Base-by-base conservation (phyloP, 1,140 invertebrate species). In the Lasioglossum albipes region DNA sequence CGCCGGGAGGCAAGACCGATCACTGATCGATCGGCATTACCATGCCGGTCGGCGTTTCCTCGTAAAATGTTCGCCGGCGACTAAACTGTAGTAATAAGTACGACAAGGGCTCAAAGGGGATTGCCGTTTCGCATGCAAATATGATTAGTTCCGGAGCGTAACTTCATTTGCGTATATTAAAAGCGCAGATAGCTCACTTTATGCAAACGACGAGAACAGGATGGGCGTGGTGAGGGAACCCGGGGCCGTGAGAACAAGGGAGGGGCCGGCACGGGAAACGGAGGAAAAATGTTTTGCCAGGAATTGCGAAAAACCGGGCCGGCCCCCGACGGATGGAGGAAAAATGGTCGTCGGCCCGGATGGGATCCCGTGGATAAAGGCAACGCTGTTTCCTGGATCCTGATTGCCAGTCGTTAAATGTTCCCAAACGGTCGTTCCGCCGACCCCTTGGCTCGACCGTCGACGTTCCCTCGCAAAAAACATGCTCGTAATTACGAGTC, bases 91-190 rank as follows among this genome's bases (percentile, higher is more conserved):
- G 78, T 84, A 87, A 87, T 87, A 87, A 87, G 84, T 82, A 75
- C 83, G 78, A 79, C 86, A 79, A 87, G 85, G 81, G 84, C 81
- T 93, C 89, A 91, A 91, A 92, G 88, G 87, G 90, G 88, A 91
- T 90, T 88, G 90, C 88, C 89, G 88, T 87, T 93, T 83, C 87
- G 85, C 89, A 91, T 93, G 91, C 90, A 92, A 93, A 93, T 92
- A 92, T 89, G 87, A 92, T 92, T 92, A 93, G 91, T 93, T 92
- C 88, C 89, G 88, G 86, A 88, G 85, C 84, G 88, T 91, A 92
- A 92, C 88, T 92, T 92, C 90, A 92, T 93, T 93, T 91, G 89
- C 90, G 86, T 92, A 87, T 87, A 92, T 92, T 91, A 92, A 89
- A 92, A 92, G 87, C 85, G 84, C 75, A 85, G 88, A 90, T 90